Base-by-base conservation (phyloP, 1,140 invertebrate species). In the Sarcophaga peregrina region DNA sequence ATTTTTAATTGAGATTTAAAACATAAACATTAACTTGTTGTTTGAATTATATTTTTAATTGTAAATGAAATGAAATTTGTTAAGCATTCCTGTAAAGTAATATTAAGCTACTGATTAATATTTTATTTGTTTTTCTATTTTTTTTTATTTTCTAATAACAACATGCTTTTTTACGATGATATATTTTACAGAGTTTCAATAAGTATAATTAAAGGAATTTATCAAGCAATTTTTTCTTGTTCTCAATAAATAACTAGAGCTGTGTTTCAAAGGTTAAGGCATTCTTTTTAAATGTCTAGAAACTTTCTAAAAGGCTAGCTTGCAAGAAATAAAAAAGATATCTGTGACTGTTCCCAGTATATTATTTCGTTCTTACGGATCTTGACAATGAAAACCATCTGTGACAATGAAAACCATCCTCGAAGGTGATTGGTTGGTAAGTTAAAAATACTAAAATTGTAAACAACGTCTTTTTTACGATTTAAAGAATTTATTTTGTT, bases 401-500 rank as follows among this genome's bases (percentile, higher is more conserved):
- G n/a, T 37, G 25, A 37, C 25, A 37, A 4, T 37, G 4, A 37
- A 37, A 37, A 2, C 25, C 1, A 37, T 37, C 25, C 25, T 37
- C 4, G 25, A 37, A 37, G 25, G 1, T 1, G 25, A 37, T 37
- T 37, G 25, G 4, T 37, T 37, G 25, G 25, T 37, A 4, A 37
- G 25, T 37, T 37, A 2, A 37, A 37, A 37, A 4, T 37, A 37
- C 25, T 37, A 37, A 37, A 68, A 68, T 17, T 68, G 25, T 25
- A 68, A 68, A 68, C 62, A 68, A 8, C 9, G 3, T 68, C 5
- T 68, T 58, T 37, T 58, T 68, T 68, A 68, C 17, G 62, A 20
- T 68, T 68, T 68, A 68, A 68, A 68, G 62, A 68, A 68, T 68
- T 68, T 68, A 68, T 17, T 68, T 78, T 76, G 50, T 50, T 45